Conservation (phyloP, 2,888 invertebrate species). For the Busseola fusca region DNA sequence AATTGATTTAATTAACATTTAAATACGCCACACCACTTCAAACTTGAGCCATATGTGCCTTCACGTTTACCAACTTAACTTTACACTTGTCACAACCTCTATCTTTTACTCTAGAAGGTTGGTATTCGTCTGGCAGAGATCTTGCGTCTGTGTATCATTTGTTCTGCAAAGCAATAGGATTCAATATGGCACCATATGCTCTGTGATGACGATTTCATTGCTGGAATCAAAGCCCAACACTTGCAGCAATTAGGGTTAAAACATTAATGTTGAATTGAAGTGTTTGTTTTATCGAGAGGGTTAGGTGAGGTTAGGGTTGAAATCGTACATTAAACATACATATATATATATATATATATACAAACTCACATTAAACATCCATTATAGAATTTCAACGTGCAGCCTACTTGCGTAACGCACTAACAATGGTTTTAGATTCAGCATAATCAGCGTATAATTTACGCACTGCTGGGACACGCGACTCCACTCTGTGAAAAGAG, state of each 20-base stretch:
- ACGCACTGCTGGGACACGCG: not conserved
- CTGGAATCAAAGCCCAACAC: constrained; percentile 46
- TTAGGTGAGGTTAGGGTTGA: not conserved
- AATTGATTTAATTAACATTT: constrained; percentile 39
- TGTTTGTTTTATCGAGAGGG: constrained; percentile 38
- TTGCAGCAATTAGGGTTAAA: constrained; percentile 54
- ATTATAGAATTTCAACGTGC: not conserved
- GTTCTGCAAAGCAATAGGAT: constrained; percentile 44
- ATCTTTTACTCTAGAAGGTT: fast-evolving
- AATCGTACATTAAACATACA: not conserved
- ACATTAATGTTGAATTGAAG: constrained; percentile 33
- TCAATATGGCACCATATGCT: constrained; percentile 49
- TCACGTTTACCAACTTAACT: constrained; percentile 18
- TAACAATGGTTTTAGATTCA: not conserved
- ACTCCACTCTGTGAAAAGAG: too few relatives aligned
- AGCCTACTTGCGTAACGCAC: not conserved
- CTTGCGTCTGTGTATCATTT: constrained; percentile 20
- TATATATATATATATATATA: not conserved
- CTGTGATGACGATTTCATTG: constrained; percentile 54
- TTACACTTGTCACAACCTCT: constrained; percentile 1
- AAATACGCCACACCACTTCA: constrained; percentile 37
- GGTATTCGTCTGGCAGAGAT: not conserved
- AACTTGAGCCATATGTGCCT: constrained; percentile 48
- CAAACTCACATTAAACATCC: not conserved
- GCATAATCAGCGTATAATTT: not conserved